These are phyloP conservation scores for Hirudinaria manillensis DNA, from an alignment of 2,888 invertebrate genomes.

Conservation along the genomic window DNA sequence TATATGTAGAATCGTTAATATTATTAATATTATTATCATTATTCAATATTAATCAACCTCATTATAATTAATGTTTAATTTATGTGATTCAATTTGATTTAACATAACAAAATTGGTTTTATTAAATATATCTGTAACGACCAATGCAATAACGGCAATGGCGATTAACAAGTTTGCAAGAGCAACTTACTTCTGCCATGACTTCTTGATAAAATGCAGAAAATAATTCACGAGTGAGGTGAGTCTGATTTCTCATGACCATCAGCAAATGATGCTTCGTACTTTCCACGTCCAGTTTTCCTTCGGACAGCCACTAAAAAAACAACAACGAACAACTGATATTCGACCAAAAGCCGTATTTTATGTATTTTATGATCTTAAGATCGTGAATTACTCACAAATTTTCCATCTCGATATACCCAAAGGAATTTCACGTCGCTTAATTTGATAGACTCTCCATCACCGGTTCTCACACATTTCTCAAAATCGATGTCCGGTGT, in stretches of 20 bases:
- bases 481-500: slow-evolving; percentile 41
- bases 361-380: no score
- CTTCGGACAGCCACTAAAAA: slow-evolving; percentile 44
- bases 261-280: slow-evolving; percentile 42
- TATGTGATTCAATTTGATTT: no score
- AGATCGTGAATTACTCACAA: no score
- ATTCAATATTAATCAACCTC: no score
- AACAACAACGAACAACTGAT: slow-evolving; percentile 18
- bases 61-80: no score
- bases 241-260: slow-evolving; percentile 42
- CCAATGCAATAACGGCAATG: not conserved
- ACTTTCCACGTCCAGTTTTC: slow-evolving; percentile 41
- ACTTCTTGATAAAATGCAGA: slow-evolving; percentile 46
- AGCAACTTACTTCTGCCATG: slow-evolving; percentile 41
- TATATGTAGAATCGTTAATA: no score
- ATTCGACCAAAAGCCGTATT: no score
- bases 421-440: slow-evolving; percentile 46
- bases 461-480: slow-evolving; percentile 42
- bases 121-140: not conserved
- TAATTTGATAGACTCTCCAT: slow-evolving; percentile 38
- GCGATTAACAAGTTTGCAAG: not conserved
- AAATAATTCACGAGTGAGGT: slow-evolving; percentile 43
- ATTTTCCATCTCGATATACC: slow-evolving; percentile 44
- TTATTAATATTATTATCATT: no score
- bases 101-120: not conserved